Evolutionary conservation across 2,797 vertebrate species (phyloP).

Genomic region (Tamandua tetradactyla): DNA sequence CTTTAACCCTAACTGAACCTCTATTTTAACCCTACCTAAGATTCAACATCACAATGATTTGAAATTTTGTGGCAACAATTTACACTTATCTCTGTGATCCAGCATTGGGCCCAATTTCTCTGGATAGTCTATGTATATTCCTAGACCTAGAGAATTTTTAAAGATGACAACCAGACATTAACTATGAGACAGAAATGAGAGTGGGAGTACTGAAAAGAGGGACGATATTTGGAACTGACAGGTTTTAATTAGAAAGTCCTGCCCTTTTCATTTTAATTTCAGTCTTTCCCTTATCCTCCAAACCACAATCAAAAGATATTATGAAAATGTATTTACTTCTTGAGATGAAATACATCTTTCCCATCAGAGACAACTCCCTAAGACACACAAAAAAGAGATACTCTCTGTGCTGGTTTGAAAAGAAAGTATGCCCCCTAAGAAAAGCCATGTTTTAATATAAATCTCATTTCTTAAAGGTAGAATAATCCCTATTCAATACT

Average conservation of each 20-base stretch:
- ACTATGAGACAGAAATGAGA: not conserved
- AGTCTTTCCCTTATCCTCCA: not conserved
- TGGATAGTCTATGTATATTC: not conserved
- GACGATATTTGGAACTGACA: not conserved
- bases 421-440: too few relatives aligned
- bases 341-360: not conserved
- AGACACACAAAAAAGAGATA: not conserved
- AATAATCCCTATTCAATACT: too few relatives aligned
- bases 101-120: not conserved
- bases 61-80: not conserved
- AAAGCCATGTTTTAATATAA: too few relatives aligned
- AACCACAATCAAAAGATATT: not conserved
- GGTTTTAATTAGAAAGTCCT: slow-evolving; percentile 7
- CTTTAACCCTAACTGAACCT: not conserved
- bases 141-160: not conserved
- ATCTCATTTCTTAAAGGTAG: too few relatives aligned
- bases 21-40: not conserved
- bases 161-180: not conserved
- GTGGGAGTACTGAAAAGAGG: not conserved
- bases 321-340: slow-evolving; percentile 1
- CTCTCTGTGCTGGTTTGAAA: too few relatives aligned
- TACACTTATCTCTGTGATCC: not conserved
- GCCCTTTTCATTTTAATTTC: slow-evolving; percentile 9
- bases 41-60: slow-evolving; percentile 12
- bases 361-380: not conserved